Evolutionary conservation across 92 coral and sea anemone species (phyloP).

Genomic region (Bergia sp.): DNA sequence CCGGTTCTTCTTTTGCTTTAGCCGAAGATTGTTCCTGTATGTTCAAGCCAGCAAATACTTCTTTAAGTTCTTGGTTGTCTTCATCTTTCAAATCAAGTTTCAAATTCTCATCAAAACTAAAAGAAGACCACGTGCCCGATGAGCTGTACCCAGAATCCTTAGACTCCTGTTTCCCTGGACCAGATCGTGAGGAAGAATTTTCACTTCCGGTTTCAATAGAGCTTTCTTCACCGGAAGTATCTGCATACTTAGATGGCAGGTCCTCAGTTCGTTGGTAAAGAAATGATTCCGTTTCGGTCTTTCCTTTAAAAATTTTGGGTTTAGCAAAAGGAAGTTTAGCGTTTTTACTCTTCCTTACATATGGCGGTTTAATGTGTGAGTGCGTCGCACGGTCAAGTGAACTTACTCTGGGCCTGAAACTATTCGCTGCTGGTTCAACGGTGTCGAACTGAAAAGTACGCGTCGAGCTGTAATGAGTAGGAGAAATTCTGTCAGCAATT

Average conservation of each 20-base stretch:
- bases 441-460: constrained; percentile 46
- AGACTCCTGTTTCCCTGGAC: constrained; percentile 47
- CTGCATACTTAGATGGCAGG: constrained; percentile 43
- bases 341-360: constrained; percentile 57
- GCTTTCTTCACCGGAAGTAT: constrained; percentile 35
- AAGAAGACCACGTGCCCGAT: constrained; percentile 71
- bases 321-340: constrained; percentile 59
- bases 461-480: constrained; percentile 47
- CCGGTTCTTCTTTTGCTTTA: not conserved
- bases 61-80: constrained; percentile 25
- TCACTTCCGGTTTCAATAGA: constrained; percentile 35
- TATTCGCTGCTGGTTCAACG: not conserved
- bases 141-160: constrained; percentile 83
- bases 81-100: constrained; percentile 55
- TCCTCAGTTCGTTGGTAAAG: constrained; percentile 9
- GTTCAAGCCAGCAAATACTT: constrained; percentile 24
- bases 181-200: not conserved
- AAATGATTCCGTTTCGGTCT: constrained; percentile 27
- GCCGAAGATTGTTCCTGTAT: not conserved
- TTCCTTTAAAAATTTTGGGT: constrained; percentile 68
- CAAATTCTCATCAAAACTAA: constrained; percentile 66
- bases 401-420: constrained; percentile 19
- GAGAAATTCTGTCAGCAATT: constrained; percentile 81
- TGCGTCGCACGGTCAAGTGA: constrained; percentile 38
- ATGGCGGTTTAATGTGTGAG: constrained; percentile 67